Evolutionary conservation across 2,797 vertebrate genomes (phyloP).

Genomic region (Pipistrellus pygmaeus): DNA sequence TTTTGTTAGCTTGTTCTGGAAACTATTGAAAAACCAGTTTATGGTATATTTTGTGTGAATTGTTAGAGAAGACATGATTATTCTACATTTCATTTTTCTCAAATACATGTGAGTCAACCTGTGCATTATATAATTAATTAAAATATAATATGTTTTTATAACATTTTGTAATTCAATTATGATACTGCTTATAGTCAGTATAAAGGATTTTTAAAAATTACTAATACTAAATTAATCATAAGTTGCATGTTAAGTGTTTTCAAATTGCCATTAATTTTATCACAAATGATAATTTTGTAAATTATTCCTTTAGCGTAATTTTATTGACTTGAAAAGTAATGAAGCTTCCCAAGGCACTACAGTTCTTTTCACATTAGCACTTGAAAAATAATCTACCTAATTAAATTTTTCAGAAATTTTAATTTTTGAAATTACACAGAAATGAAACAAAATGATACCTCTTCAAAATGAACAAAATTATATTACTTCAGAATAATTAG

Average conservation of each 20-base stretch:
- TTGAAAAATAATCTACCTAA: not conserved
- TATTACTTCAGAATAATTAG: conserved; percentile 30
- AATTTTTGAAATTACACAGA: not conserved
- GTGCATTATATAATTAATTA: not conserved
- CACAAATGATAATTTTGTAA: not conserved
- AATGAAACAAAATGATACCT: conserved; percentile 29
- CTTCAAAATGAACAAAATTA: conserved; percentile 38
- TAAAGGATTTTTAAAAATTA: not conserved
- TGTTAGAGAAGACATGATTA: conserved; percentile 45
- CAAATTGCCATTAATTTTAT: conserved; percentile 16
- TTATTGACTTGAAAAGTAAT: conserved; percentile 28
- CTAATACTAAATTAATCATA: conserved; percentile 29
- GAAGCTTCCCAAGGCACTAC: not conserved
- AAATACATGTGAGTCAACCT: not conserved
- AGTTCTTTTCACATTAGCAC: not conserved
- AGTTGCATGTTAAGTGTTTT: not conserved
- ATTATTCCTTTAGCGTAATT: not conserved
- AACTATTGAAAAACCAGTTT: conserved; percentile 63
- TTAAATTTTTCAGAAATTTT: conserved; percentile 23
- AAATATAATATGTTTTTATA: conserved; percentile 40
- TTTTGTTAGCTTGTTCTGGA: conserved; percentile 58
- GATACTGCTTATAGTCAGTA: not conserved
- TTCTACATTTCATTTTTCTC: not conserved
- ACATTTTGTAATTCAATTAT: not conserved
- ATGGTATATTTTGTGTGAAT: not conserved